These are phyloP conservation scores for Lycaena phlaeas DNA, from an alignment of 2,888 invertebrate species.

Conservation along the genomic window DNA sequence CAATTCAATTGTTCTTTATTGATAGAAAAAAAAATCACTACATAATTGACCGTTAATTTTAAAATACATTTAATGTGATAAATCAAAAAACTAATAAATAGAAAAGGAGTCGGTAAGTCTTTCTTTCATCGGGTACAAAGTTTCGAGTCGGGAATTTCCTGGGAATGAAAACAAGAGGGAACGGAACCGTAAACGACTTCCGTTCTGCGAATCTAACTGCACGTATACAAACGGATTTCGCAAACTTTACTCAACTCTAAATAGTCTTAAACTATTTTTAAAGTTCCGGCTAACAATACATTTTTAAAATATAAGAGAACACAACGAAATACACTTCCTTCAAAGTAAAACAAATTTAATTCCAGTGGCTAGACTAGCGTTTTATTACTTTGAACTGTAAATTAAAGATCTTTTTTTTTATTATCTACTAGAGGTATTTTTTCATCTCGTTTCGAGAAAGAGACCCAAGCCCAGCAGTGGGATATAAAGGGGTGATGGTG, in stretches of 20 bases:
- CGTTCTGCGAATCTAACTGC: constrained; percentile 32
- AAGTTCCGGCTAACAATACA: neutral
- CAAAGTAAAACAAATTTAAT: too few species aligned
- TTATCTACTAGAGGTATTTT: too few species aligned
- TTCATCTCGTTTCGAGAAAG: too few species aligned
- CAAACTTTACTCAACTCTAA: constrained; percentile 15
- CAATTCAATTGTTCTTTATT: too few species aligned
- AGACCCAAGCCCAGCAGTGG: too few species aligned
- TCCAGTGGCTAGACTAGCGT: too few species aligned
- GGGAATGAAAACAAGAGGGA: constrained; percentile 31
- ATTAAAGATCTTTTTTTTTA: too few species aligned
- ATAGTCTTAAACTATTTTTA: constrained; percentile 13
- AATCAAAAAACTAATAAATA: constrained; percentile 46
- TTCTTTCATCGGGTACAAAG: constrained; percentile 49
- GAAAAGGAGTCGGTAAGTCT: constrained; percentile 40
- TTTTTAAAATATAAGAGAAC: neutral
- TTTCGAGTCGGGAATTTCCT: constrained; percentile 45
- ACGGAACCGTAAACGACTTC: constrained; percentile 45
- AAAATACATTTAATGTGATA: constrained; percentile 15
- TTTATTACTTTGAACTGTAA: too few species aligned
- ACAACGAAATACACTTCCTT: neutral
- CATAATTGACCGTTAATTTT: too few species aligned
- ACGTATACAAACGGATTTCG: constrained; percentile 20
- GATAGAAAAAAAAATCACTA: too few species aligned
- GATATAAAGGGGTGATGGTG: too few species aligned